Evolutionary conservation across 2,888 invertebrate species (phyloP).

Genomic region (Chymomyza procnemis): DNA sequence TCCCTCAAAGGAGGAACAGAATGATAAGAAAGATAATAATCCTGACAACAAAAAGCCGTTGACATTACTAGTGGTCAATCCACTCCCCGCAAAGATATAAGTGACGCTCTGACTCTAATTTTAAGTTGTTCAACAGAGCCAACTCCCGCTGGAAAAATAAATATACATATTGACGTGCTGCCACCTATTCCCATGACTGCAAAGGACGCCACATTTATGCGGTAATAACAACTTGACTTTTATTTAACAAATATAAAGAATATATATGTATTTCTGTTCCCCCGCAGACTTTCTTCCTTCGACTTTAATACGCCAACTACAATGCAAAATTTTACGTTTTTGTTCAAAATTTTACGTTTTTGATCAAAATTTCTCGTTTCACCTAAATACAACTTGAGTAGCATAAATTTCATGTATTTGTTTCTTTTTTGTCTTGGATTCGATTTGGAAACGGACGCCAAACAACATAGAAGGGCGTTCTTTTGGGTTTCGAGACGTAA

Average conservation of each 20-base stretch:
- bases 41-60: background rate
- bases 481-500: too few relatives aligned
- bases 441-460: too few relatives aligned
- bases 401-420: too few relatives aligned
- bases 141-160: too few relatives aligned
- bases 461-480: too few relatives aligned
- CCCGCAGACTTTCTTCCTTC: conserved; percentile 26
- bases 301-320: conserved; percentile 35
- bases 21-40: background rate
- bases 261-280: background rate
- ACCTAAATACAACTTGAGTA: too few relatives aligned
- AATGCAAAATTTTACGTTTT: conserved; percentile 35
- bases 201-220: background rate
- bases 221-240: background rate
- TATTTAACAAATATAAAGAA: too few relatives aligned
- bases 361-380: too few relatives aligned
- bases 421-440: too few relatives aligned
- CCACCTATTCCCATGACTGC: background rate
- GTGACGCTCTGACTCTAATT: background rate
- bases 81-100: background rate
- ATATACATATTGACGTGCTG: background rate
- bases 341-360: too few relatives aligned
- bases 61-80: background rate
- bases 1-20: conserved; percentile 8
- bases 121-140: background rate